Conservation (phyloP, 2,113 vertebrate species). For the Podilymbus podiceps region DNA sequence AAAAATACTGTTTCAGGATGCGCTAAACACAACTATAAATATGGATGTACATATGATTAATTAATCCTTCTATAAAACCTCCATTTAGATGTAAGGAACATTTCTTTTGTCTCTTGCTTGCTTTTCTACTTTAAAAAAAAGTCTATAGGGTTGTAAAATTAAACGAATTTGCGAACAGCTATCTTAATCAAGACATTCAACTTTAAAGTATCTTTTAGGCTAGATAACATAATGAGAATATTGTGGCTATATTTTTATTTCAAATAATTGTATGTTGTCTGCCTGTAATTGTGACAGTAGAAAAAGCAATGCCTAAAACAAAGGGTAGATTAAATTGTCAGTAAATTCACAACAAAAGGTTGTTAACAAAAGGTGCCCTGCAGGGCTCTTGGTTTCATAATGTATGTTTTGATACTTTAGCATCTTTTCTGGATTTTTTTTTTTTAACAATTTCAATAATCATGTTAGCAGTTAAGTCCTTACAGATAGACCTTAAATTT, state of each 20-base stretch:
- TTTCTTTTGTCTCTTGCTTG: not conserved
- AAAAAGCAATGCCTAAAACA: conserved; percentile 1
- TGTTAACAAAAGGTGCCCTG: conserved; percentile 28
- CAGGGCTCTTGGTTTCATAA: not conserved
- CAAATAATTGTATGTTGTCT: conserved; percentile 48
- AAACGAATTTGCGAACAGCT: not conserved
- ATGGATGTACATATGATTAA: not conserved
- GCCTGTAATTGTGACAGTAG: conserved; percentile 23
- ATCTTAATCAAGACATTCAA: not conserved
- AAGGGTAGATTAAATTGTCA: conserved; percentile 31
- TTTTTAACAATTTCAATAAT: not conserved
- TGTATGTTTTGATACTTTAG: not conserved
- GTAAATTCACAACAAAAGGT: not conserved
- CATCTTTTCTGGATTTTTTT: not conserved
- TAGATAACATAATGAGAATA: conserved; percentile 25
- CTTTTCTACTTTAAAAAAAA: not conserved
- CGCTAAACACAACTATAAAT: not conserved
- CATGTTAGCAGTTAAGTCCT: not conserved
- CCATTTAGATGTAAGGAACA: not conserved
- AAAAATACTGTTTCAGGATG: not conserved
- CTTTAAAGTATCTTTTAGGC: not conserved
- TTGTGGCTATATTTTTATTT: conserved; percentile 28
- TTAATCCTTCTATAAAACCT: not conserved
- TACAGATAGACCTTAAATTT: not conserved
- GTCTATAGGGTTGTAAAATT: not conserved